A percentile compares a stretch with the other conserved stretches of the same genome.
Conservation (phyloP, 2,888 invertebrate species). For the Furcula furcula region DNA sequence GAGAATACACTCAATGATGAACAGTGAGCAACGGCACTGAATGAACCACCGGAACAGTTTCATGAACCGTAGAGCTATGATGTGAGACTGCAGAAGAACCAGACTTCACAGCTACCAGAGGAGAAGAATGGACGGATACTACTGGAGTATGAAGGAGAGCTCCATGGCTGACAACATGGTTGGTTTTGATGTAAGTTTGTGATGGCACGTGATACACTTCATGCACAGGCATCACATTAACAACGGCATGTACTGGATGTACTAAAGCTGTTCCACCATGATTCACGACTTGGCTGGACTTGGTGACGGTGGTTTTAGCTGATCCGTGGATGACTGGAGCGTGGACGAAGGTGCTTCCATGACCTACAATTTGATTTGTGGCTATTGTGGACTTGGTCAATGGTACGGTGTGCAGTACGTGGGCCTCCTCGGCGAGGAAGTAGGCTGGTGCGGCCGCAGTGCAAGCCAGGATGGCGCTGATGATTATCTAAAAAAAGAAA, state of each 20-base stretch:
- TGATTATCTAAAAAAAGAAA: conserved; percentile 26
- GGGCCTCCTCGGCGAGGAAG: conserved; percentile 36
- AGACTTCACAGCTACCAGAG: conserved; percentile 14
- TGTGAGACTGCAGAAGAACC: conserved; percentile 47
- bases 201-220: conserved; percentile 30
- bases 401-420: conserved; percentile 36
- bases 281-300: conserved; percentile 60
- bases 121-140: conserved; percentile 33
- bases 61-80: conserved; percentile 72
- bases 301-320: conserved; percentile 46
- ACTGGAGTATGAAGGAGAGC: conserved; percentile 40
- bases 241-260: conserved; percentile 39
- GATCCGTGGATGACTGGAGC: conserved; percentile 25
- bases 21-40: conserved; percentile 41
- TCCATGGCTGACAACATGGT: conserved; percentile 59
- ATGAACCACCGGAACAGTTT: conserved; percentile 53
- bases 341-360: conserved; percentile 44
- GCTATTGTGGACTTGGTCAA: conserved; percentile 48
- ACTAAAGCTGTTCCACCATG: conserved; percentile 43
- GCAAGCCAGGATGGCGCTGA: conserved; percentile 43
- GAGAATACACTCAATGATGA: conserved; percentile 40
- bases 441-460: conserved; percentile 49
- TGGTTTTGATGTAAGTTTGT: conserved; percentile 55
- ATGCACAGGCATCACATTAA: conserved; percentile 36
- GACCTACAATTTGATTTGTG: conserved; percentile 48